These are phyloP conservation scores for Drosophila dunni DNA, from an alignment of 1,140 invertebrate species.

Conservation along the genomic window DNA sequence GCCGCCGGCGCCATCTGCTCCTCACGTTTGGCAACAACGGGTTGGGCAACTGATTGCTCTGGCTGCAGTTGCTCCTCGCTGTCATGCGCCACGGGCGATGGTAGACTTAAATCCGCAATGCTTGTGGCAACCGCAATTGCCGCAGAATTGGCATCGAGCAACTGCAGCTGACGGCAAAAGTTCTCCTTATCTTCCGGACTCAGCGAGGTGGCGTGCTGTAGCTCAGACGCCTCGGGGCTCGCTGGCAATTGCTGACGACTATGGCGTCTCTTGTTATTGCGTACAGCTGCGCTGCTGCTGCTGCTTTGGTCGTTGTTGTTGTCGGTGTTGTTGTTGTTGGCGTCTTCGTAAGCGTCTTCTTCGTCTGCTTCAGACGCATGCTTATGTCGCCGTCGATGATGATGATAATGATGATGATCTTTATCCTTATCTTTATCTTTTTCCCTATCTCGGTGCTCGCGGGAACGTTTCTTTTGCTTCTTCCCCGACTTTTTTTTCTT, in stretches of 20 bases:
- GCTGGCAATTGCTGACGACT: conserved; percentile 32
- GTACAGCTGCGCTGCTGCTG: conserved; percentile 32
- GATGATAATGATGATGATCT: conserved; percentile 64
- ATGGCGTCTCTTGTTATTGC: conserved; percentile 31
- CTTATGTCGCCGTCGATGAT: conserved; percentile 76
- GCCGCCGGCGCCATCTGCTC: conserved; percentile 81
- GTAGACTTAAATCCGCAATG: conserved; percentile 69
- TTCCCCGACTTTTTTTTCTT: conserved; percentile 81
- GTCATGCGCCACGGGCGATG: conserved; percentile 67
- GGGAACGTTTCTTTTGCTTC: conserved; percentile 78
- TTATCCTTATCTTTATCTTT: conserved; percentile 32
- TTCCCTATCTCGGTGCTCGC: conserved; percentile 62
- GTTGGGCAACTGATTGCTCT: conserved; percentile 16
- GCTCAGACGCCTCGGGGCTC: conserved; percentile 23
- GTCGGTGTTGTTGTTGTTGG: conserved; percentile 42
- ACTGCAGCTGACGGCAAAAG: conserved; percentile 73
- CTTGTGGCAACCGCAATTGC: conserved; percentile 77
- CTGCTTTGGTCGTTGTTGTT: conserved; percentile 54
- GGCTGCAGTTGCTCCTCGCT: conserved; percentile 47
- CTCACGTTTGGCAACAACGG: conserved; percentile 42
- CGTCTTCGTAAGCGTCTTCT: conserved; percentile 37
- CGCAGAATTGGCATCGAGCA: conserved; percentile 70
- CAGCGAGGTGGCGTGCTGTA: conserved; percentile 55
- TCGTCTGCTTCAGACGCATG: conserved; percentile 71
- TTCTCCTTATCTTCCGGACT: conserved; percentile 84